Conservation (phyloP, 2,113 vertebrate genomes). For the Petrocephalus zakoni region DNA sequence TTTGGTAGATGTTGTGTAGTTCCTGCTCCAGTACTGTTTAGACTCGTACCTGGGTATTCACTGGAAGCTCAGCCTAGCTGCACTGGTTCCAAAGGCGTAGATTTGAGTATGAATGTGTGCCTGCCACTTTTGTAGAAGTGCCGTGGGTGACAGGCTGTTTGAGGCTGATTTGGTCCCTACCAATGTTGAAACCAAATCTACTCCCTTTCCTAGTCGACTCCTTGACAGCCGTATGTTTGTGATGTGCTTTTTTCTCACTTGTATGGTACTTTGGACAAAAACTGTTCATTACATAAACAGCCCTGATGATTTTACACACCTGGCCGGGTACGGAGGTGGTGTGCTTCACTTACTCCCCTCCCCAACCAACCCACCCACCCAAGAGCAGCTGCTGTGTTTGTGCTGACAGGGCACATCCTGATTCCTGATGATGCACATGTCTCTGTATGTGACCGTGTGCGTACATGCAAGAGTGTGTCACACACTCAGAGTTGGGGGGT, state of each 20-base stretch:
- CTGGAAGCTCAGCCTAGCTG: too few species aligned
- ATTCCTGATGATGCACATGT: not conserved
- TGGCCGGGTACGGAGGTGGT: not conserved
- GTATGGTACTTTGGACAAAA: not conserved
- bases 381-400: not conserved
- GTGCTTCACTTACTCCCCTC: not conserved
- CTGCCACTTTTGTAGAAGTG: not conserved
- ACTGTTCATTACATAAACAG: not conserved
- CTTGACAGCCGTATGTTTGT: not conserved
- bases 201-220: not conserved
- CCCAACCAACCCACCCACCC: too few species aligned
- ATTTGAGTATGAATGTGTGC: not conserved
- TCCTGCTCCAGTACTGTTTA: too few species aligned
- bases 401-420: not conserved
- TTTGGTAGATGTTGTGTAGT: too few species aligned
- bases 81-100: not conserved
- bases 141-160: not conserved
- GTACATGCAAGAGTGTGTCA: not conserved
- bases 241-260: not conserved
- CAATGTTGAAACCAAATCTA: not conserved
- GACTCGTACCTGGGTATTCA: too few species aligned
- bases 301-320: not conserved
- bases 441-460: not conserved
- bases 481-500: not conserved
- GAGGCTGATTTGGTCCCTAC: not conserved